Evolutionary conservation across 2,888 invertebrate genomes (phyloP), one percentile per base, ranked within the genome.

Genomic region (Dioctria rufipes): DNA sequence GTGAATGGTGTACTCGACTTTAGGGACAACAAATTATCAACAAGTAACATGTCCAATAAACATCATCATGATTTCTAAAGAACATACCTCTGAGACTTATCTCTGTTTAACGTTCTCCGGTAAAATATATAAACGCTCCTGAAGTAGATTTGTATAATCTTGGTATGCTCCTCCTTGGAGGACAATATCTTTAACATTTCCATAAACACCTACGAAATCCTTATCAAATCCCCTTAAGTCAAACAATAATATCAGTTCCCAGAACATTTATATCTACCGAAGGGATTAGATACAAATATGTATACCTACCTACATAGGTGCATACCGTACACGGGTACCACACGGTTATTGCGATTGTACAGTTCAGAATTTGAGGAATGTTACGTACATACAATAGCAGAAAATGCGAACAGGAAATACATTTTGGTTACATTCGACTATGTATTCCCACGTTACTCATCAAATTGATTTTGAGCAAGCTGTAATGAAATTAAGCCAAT

Each of bases 181-280:
- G 75, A 80, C 78, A 80, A 80, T 80, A 82, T 82, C 75, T 69
- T 80, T 78, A 78, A 61, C 60, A 79, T 71, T 60, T 58, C 73
- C 78, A 80, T 82, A 82, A 82, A 82, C 82, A 82, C 82, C 82
- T 82, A 80, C 79, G 51, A 79, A 82, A 82, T 80, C 78, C 80
- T 69, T 82, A 75, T 80, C 71, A 79, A 79, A 80, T 81, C 75
- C 80, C 80, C 79, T 75, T 66, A 82, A 80, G 80, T 80, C 65
- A 79, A 80, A 75, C 79, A 79, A 78, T 79, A 82, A 80, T 82
- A 80, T 37, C 39, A 25, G 39, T 37, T 61, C 61, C 39, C 61
- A 61, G 25, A 39, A 39, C 11, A 5, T 37, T 37, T 39, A 61
- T 61, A 61, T 61, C 61, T 54, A 40, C 58, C 73, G 42, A 3